These are phyloP conservation scores for Sarcophilus harrisii DNA, from an alignment of 2,797 vertebrate species.

Conservation along the genomic window DNA sequence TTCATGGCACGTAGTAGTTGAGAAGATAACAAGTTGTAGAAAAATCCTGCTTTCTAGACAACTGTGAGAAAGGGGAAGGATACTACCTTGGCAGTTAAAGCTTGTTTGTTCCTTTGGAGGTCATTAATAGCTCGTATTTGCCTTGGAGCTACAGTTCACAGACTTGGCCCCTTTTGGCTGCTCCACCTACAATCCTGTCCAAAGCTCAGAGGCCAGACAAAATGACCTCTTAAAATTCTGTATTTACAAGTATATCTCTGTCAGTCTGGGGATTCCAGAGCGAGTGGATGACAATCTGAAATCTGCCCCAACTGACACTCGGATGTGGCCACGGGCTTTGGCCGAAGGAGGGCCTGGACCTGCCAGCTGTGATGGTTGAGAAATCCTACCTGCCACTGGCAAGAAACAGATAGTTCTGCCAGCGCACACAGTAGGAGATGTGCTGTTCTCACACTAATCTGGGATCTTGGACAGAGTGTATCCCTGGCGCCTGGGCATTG, in stretches of 20 bases:
- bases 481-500: background rate
- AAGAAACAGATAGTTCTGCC: background rate
- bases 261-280: background rate
- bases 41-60: background rate
- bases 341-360: constrained; percentile 3
- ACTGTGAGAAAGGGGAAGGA: background rate
- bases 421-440: background rate
- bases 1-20: background rate
- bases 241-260: background rate
- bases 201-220: background rate
- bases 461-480: background rate
- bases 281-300: background rate
- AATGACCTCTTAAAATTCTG: constrained; percentile 11
- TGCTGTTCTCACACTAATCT: background rate
- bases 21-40: background rate
- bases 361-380: constrained; percentile 47
- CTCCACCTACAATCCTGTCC: background rate
- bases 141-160: background rate
- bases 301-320: constrained; percentile 7
- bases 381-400: constrained; percentile 36
- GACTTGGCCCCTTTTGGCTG: background rate
- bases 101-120: background rate
- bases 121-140: background rate
- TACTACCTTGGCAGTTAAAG: background rate
- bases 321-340: constrained; percentile 48